Percentiles rank a stretch among this genome's conserved stretches.
Evolutionary conservation across 2,113 vertebrate species (phyloP).

Genomic region (Amblyornis subalaris): DNA sequence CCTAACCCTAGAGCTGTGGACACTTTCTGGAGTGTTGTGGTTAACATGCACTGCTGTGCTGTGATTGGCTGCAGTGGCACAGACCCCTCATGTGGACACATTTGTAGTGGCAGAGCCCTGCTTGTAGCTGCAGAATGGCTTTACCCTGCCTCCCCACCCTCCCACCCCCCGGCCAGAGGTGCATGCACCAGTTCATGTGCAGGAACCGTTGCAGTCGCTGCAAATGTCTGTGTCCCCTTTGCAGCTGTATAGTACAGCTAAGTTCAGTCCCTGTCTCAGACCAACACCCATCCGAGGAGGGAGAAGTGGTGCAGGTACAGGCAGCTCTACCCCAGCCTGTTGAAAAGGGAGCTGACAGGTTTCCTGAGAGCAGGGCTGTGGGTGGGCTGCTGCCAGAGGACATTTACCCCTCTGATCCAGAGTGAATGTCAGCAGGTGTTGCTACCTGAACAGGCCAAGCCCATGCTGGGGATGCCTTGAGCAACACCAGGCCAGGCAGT

Average conservation of each 20-base stretch:
- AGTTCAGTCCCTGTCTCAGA: background rate
- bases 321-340: background rate
- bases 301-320: background rate
- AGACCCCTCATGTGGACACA: conserved; percentile 17
- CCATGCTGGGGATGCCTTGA: background rate
- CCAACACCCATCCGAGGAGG: background rate
- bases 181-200: fast-evolving
- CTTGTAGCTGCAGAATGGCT: background rate
- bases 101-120: background rate
- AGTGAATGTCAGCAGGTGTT: background rate
- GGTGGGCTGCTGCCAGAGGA: background rate
- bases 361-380: background rate
- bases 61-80: background rate
- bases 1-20: background rate
- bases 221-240: background rate
- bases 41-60: background rate
- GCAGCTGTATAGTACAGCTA: background rate
- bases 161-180: background rate
- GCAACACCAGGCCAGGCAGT: background rate
- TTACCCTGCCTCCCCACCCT: background rate
- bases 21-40: background rate
- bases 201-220: background rate
- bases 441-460: background rate
- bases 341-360: background rate
- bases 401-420: background rate